Conservation (phyloP, 2,797 vertebrate genomes). For the Platalea minor region DNA sequence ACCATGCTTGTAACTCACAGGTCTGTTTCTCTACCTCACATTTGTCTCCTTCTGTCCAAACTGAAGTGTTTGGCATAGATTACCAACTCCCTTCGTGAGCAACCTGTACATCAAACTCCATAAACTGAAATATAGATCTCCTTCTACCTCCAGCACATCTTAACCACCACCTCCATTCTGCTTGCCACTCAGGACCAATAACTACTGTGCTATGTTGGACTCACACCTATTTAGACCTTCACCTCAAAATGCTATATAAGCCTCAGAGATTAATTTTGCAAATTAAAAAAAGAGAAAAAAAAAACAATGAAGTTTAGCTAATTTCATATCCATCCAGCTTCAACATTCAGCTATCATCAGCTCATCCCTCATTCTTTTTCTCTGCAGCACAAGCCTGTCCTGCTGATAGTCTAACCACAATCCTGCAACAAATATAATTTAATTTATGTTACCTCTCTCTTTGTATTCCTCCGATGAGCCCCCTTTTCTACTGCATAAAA, state of each 20-base stretch:
- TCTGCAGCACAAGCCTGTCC: not conserved
- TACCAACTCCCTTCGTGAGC: not conserved
- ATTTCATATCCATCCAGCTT: not conserved
- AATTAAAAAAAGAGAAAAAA: not conserved
- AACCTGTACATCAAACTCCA: not conserved
- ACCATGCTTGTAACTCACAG: not conserved
- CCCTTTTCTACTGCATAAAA: slow-evolving; percentile 31
- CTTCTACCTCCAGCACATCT: not conserved
- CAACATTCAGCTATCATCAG: not conserved
- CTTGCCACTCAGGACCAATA: not conserved
- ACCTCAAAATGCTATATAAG: not conserved
- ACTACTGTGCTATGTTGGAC: not conserved
- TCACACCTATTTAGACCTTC: not conserved
- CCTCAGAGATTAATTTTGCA: not conserved
- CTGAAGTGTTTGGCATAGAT: not conserved
- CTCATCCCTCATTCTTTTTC: not conserved
- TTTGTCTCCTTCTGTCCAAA: not conserved
- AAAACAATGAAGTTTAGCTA: not conserved
- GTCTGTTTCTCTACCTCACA: not conserved
- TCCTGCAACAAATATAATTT: not conserved
- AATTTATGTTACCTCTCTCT: slow-evolving; percentile 7
- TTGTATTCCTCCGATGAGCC: not conserved
- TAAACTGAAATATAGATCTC: not conserved
- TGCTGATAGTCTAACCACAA: not conserved
- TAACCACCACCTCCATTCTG: not conserved